Base-by-base conservation (phyloP, 2,888 invertebrate species). In the Trachelus tabidus region DNA sequence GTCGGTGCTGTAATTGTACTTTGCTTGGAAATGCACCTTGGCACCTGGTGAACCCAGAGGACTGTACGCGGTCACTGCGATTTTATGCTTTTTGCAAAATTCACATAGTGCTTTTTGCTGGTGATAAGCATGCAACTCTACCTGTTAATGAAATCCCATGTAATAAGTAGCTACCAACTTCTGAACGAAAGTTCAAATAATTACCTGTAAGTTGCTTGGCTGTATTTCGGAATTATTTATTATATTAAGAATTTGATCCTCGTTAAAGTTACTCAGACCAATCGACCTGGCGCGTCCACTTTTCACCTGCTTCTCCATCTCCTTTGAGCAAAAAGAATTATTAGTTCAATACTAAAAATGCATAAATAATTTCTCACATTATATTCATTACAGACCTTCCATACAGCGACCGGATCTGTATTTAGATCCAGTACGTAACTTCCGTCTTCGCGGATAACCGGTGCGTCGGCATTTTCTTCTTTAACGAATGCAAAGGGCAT, bases 251-350 rank as follows among this genome's bases (percentile, higher is more conserved):
- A 97, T 93, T 92, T 97, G 97, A 30, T 92, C 88, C 79, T 93
- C 93, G 87, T 95, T 96, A 91, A 96, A 97, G 91, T 97, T 97
- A 75, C 97, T 97, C 76, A 97, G 88, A 4, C 97, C 97, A 82
- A 97, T 94, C n/a, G 96, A 94, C 87, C 93, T 94, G 1, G 94
- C 91, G 34, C 93, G 92, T 4, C 96, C 96, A 76, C 92, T 92
- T 81, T 93, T 93, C 74, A 96, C 95, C 87, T 94, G 94, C 77
- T 94, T 92, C 90, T 96, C 96, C 95, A 96, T 94, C 87, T 92
- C 94, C 96, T 96, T 83, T 23, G 88, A 85, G 74, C 35, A 73
- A 56, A 56, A 23, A 23, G 0, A 40, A 68, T 77, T 15, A 33
- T 71, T 15, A 33, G 31, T 31, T n/a, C 12, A 0, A 76, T 23